Conservation (phyloP, 2,888 invertebrate species). For the Cactoblastis cactorum region DNA sequence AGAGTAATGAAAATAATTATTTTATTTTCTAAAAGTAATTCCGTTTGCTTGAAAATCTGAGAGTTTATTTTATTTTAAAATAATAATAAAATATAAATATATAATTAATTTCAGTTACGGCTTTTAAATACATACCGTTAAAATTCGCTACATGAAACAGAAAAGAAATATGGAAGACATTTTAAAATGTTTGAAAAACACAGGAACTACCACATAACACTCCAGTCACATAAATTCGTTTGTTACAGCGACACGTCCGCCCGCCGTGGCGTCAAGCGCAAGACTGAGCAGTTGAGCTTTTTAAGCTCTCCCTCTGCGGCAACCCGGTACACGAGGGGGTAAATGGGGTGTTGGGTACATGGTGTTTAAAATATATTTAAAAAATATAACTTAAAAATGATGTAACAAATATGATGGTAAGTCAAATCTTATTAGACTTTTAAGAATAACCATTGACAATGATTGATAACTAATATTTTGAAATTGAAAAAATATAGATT, state of each 20-base stretch:
- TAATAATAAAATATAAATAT: too few species aligned
- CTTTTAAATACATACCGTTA: background rate
- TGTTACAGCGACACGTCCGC: constrained; percentile 26
- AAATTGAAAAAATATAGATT: too few species aligned
- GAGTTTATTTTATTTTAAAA: too few species aligned
- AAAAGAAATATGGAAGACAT: constrained; percentile 9
- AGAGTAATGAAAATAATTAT: too few species aligned
- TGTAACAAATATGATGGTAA: too few species aligned
- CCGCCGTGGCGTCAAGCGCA: constrained; percentile 25
- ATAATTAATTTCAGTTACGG: background rate
- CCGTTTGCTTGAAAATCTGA: too few species aligned
- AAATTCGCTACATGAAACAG: constrained; percentile 1
- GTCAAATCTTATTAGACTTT: too few species aligned
- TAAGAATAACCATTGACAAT: too few species aligned
- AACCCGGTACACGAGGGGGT: constrained; percentile 26
- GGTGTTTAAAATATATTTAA: too few species aligned
- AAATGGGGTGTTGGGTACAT: constrained; percentile 21
- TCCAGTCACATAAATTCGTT: background rate
- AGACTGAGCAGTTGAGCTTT: constrained; percentile 43
- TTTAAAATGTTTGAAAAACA: background rate
- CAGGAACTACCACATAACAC: constrained; percentile 5
- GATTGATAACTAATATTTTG: too few species aligned
- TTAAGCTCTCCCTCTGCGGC: constrained; percentile 22
- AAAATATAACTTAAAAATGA: too few species aligned
- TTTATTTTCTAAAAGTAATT: too few species aligned